Conservation (phyloP, 2,113 vertebrate genomes). For the Ranitomeya imitator region DNA sequence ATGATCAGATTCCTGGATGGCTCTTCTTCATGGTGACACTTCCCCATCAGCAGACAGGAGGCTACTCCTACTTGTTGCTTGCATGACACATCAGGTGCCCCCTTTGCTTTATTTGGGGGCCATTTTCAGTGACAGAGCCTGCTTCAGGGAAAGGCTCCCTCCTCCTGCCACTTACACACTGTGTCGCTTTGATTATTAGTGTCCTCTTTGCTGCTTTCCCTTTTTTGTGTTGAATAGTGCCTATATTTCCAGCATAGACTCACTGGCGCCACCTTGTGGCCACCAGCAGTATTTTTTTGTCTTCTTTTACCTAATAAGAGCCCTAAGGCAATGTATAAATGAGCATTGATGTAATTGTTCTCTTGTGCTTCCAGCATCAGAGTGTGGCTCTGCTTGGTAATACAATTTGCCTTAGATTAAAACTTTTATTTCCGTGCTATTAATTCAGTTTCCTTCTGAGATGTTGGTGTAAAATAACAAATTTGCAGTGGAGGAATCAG, state of each 20-base stretch:
- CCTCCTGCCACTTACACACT: constrained; percentile 37
- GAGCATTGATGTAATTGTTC: background rate
- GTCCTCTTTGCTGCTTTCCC: constrained; percentile 17
- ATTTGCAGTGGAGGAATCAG: too few relatives aligned
- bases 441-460: background rate
- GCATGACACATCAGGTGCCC: constrained; percentile 42
- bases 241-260: constrained; percentile 23
- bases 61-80: constrained; percentile 4
- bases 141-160: constrained; percentile 22
- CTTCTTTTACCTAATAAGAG: constrained; percentile 15
- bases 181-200: constrained; percentile 47
- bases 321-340: background rate
- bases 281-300: background rate
- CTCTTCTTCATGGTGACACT: constrained; percentile 38
- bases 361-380: background rate
- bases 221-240: constrained; percentile 45
- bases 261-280: constrained; percentile 40
- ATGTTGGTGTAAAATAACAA: too few relatives aligned
- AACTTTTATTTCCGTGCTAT: background rate
- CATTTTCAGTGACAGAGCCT: background rate
- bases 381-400: background rate
- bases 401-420: background rate
- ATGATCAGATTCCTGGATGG: background rate
- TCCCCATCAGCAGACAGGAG: constrained; percentile 17
- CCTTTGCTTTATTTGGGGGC: constrained; percentile 17